phyloP scores from a whole-genome alignment of 2,888 invertebrate genomes.

The Drosophila sordidapex region DNA sequence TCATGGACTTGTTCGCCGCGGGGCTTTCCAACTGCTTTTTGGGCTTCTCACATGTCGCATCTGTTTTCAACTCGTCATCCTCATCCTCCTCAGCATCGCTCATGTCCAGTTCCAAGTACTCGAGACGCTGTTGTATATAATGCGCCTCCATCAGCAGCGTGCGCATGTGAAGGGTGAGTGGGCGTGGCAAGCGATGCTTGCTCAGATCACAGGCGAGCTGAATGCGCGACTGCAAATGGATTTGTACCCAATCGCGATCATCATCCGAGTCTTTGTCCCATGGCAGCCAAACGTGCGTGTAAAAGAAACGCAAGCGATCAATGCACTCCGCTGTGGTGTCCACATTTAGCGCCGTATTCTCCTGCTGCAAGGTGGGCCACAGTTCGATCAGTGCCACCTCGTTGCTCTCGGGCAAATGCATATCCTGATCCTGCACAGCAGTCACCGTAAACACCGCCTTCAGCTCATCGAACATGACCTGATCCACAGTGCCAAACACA shows the following conservation, averaged over 20 bases:
- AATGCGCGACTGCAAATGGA: conserved; percentile 86
- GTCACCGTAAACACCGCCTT: conserved; percentile 86
- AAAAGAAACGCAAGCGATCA: conserved; percentile 87
- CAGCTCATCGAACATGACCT: conserved; percentile 85
- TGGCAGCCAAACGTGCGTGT: conserved; percentile 87
- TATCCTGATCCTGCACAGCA: conserved; percentile 87
- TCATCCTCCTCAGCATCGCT: conserved; percentile 82
- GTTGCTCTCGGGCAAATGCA: conserved; percentile 86
- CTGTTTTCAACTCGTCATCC: conserved; percentile 58
- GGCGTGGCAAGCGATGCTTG: conserved; percentile 86
- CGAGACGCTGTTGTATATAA: conserved; percentile 86
- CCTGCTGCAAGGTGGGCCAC: conserved; percentile 87
- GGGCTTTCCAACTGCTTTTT: conserved; percentile 54
- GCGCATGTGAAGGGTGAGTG: conserved; percentile 86
- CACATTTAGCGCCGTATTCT: conserved; percentile 86
- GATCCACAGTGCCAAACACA: conserved; percentile 86
- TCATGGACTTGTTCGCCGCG: conserved; percentile 68
- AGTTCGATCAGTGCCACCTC: conserved; percentile 86
- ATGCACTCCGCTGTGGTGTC: conserved; percentile 86
- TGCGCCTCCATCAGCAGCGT: conserved; percentile 86
- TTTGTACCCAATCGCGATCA: conserved; percentile 86
- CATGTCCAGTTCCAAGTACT: conserved; percentile 84
- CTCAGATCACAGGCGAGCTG: conserved; percentile 87
- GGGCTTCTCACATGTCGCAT: conserved; percentile 41
- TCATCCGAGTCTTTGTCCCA: conserved; percentile 88